These are phyloP conservation scores for Promerops cafer DNA, from an alignment of 2,113 vertebrate species.

Conservation along the genomic window DNA sequence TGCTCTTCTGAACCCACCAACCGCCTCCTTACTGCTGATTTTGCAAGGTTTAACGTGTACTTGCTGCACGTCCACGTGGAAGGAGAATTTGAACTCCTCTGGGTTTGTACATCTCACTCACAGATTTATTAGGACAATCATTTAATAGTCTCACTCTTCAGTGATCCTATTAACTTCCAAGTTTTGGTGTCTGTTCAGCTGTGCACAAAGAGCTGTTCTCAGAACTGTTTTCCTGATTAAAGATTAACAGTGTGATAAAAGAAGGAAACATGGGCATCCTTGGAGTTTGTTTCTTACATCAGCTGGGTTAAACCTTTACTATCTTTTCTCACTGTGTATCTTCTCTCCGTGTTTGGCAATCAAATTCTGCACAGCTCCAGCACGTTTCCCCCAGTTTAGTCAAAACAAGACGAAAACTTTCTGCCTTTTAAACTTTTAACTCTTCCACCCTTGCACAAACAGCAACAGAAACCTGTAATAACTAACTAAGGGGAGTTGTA, in stretches of 20 bases:
- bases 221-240: slow-evolving; percentile 33
- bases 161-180: slow-evolving; percentile 8
- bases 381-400: slow-evolving; percentile 4
- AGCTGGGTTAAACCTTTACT: slow-evolving; percentile 36
- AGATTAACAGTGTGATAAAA: neutral
- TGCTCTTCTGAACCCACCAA: neutral
- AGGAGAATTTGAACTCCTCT: slow-evolving; percentile 56
- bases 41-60: neutral
- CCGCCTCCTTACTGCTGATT: slow-evolving; percentile 3
- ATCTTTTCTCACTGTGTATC: slow-evolving; percentile 42
- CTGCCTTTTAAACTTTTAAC: slow-evolving; percentile 36
- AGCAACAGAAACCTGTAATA: neutral
- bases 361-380: slow-evolving; percentile 7
- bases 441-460: slow-evolving; percentile 15
- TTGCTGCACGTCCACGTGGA: slow-evolving; percentile 47
- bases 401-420: slow-evolving; percentile 47
- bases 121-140: slow-evolving; percentile 30
- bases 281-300: slow-evolving; percentile 40
- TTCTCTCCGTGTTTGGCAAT: slow-evolving; percentile 23
- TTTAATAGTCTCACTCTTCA: neutral
- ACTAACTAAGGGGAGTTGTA: neutral
- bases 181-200: neutral
- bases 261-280: slow-evolving; percentile 28
- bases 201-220: slow-evolving; percentile 3
- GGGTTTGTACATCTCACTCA: neutral